Evolutionary conservation across 2,888 invertebrate genomes (phyloP), one percentile per base, ranked within the genome.

Genomic region (Dolichomitus sp.): DNA sequence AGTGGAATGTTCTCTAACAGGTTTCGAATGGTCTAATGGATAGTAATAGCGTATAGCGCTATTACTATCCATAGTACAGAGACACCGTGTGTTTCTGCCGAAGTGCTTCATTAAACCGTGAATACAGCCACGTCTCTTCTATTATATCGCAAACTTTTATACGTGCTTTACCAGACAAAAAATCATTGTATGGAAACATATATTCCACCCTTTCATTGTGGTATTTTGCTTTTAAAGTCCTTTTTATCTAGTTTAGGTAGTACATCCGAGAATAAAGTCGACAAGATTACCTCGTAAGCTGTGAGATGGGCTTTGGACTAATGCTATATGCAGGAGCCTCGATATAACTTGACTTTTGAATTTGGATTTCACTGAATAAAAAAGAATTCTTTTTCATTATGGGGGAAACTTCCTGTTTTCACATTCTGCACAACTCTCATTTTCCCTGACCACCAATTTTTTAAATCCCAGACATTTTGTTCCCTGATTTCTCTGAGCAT

Each of bases 21-120:
- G 54, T 23, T 52, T 61, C 48, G 48, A 73, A 61, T 50, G 37
- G 48, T 61, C 59, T 61, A 61, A 50, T 61, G 73, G 61, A 73
- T 61, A 50, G 59, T 59, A 72, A 72, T 59, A 17, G 30, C 30
- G 27, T 27, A 30, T 17, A 59, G 42, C 23, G 1, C 23, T 23
- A 23, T 23, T 23, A 23, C 23, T 23, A 23, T 23, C 23, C 40
- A 5, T 17, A 12, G 17, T 4, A 27, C 52, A 14, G 54, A n/a
- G 54, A 40, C 14, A n/a, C n/a, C 42, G 27, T 23, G 30, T 7
- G 33, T 30, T 72, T 42, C 14, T 42, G 30, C 14, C 59, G 45
- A 30, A 30, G 57, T 59, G 59, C 59, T 42, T 72, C 48, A 33
- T 72, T 45, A 72, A 59, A 27, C 19, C 30, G 23, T 45, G 59